Percentiles rank a stretch among this genome's conserved stretches.
phyloP scores from a whole-genome alignment of 2,113 vertebrate genomes.

The Trichechus manatus region DNA sequence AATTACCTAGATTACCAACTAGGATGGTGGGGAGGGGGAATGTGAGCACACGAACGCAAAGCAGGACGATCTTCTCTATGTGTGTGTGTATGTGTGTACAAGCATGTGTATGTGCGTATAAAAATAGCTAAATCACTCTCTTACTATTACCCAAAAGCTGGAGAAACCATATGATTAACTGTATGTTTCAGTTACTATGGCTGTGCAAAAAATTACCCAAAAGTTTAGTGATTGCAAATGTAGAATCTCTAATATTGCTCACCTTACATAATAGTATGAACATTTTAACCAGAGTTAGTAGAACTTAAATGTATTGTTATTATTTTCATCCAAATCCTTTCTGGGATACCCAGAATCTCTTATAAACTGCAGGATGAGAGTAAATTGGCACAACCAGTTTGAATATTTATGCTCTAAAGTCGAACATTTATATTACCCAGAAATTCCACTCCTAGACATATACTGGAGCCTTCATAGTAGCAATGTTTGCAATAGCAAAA shows the following conservation, averaged over 20 bases:
- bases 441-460: background rate
- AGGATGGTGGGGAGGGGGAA: background rate
- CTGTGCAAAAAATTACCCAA: background rate
- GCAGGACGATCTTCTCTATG: background rate
- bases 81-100: background rate
- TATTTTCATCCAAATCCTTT: background rate
- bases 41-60: background rate
- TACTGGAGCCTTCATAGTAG: background rate
- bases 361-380: background rate
- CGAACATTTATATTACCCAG: background rate
- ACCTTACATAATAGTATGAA: background rate
- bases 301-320: background rate
- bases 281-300: conserved; percentile 16
- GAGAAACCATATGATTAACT: background rate
- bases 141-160: background rate
- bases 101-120: background rate
- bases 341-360: background rate
- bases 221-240: background rate
- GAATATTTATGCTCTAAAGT: background rate
- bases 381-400: background rate
- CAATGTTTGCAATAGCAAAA: background rate
- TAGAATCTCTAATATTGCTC: background rate
- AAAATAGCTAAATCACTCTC: background rate
- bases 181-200: background rate
- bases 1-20: background rate